Conservation (phyloP, 2,888 invertebrate species). For the Latrodectus elegans region DNA sequence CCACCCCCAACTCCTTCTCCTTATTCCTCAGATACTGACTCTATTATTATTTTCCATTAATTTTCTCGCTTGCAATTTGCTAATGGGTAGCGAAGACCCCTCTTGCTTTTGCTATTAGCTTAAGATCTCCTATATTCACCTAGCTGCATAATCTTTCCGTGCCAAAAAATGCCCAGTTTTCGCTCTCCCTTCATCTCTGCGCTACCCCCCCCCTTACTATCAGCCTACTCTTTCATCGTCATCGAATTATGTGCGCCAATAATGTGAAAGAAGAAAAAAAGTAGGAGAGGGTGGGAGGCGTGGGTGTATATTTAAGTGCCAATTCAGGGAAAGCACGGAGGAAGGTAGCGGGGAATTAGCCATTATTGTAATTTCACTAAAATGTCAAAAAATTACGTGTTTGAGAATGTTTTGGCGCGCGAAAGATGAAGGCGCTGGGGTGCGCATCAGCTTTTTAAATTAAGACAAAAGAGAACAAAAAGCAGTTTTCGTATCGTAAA, state of each 20-base stretch:
- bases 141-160: conserved; percentile 1
- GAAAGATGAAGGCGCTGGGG: conserved; percentile 27
- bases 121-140: neutral
- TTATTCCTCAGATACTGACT: conserved; percentile 24
- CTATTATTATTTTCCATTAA: conserved; percentile 66
- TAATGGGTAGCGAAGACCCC: conserved; percentile 43
- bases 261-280: neutral
- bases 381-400: conserved; percentile 34
- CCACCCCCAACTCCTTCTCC: neutral
- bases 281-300: too few relatives aligned
- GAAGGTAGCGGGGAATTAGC: neutral
- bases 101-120: conserved; percentile 17
- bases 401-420: conserved; percentile 16
- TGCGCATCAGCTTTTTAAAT: conserved; percentile 38
- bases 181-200: neutral
- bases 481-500: conserved; percentile 51
- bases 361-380: conserved; percentile 60
- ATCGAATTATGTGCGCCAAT: neutral
- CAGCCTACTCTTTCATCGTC: neutral
- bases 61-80: conserved; percentile 58
- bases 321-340: neutral
- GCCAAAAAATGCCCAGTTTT: conserved; percentile 12
- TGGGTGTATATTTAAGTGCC: too few relatives aligned
- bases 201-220: conserved; percentile 1
- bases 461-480: conserved; percentile 13